These are phyloP conservation scores for Urosaurus nigricauda DNA, from an alignment of 2,797 vertebrate species.

Conservation along the genomic window DNA sequence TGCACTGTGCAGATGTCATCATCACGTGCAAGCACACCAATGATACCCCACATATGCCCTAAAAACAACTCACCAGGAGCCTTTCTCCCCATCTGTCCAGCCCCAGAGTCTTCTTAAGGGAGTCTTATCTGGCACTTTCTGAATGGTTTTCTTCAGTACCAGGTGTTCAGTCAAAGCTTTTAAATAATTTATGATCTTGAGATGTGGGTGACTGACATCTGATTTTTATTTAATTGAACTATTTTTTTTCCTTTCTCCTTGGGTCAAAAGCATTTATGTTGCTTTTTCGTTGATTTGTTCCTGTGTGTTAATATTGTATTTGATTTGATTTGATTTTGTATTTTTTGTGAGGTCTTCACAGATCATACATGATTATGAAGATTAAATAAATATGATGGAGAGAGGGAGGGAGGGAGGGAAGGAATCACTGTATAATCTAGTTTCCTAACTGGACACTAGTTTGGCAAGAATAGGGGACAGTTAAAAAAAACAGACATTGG, in stretches of 20 bases:
- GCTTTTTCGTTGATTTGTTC: not conserved
- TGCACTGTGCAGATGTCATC: too few species aligned
- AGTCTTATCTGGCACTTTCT: not conserved
- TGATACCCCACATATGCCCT: too few species aligned
- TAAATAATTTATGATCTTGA: not conserved
- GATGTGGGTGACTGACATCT: not conserved
- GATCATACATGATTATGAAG: not conserved
- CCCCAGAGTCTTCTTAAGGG: not conserved
- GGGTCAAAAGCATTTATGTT: not conserved
- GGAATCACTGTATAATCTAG: not conserved
- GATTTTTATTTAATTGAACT: not conserved
- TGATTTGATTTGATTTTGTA: not conserved
- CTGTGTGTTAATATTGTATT: conserved; percentile 21
- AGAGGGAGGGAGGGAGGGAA: too few species aligned
- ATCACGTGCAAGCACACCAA: too few species aligned
- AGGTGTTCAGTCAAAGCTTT: not conserved
- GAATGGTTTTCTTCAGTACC: not conserved
- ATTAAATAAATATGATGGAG: not conserved
- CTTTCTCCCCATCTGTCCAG: too few species aligned
- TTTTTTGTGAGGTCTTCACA: not conserved
- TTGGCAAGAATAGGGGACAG: not conserved
- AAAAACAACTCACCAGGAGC: too few species aligned
- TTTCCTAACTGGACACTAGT: conserved; percentile 26
- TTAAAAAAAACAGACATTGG: not conserved
- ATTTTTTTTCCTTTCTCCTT: not conserved